These are phyloP conservation scores for Gastrophysa polygoni DNA, from an alignment of 2,888 invertebrate genomes.

Conservation along the genomic window DNA sequence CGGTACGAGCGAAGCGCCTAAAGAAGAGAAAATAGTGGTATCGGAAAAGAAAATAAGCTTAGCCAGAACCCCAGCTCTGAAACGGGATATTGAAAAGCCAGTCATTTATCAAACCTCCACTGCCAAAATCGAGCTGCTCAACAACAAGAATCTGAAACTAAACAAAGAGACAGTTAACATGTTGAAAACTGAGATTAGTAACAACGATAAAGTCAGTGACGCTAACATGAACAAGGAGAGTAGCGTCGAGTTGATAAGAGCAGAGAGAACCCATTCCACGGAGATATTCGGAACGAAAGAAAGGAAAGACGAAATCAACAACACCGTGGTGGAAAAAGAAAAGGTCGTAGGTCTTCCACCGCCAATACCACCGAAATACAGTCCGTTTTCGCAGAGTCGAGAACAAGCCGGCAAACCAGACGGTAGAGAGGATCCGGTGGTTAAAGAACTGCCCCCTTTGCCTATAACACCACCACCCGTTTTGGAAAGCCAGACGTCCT, in stretches of 20 bases:
- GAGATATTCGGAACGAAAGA: conserved; percentile 26
- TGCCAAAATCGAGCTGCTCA: conserved; percentile 54
- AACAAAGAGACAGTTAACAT: conserved; percentile 41
- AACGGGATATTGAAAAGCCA: conserved; percentile 70
- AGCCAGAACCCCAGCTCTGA: conserved; percentile 67
- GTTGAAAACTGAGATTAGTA: conserved; percentile 32
- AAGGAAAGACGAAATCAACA: conserved; percentile 33
- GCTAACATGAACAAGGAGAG: conserved; percentile 22
- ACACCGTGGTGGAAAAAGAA: conserved; percentile 34
- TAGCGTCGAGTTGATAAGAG: conserved; percentile 37
- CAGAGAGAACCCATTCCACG: conserved; percentile 29
- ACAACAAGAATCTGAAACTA: conserved; percentile 49
- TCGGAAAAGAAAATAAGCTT: conserved; percentile 50
- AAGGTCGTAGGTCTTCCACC: conserved; percentile 29
- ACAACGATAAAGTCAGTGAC: conserved; percentile 27
- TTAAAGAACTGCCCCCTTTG: conserved; percentile 70
- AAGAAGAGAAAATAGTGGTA: conserved; percentile 38
- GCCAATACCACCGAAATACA: conserved; percentile 32
- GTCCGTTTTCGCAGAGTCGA: conserved; percentile 62
- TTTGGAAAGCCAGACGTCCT: conserved; percentile 66
- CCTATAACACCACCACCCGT: conserved; percentile 72
- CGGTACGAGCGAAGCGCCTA: conserved; percentile 39
- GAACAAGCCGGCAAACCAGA: conserved; percentile 86
- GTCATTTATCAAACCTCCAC: conserved; percentile 63
- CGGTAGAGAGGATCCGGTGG: conserved; percentile 84